Percentiles rank a stretch among this genome's conserved stretches.
phyloP scores from a whole-genome alignment of 2,888 invertebrate species.

The Cecidostiba fungosa region DNA sequence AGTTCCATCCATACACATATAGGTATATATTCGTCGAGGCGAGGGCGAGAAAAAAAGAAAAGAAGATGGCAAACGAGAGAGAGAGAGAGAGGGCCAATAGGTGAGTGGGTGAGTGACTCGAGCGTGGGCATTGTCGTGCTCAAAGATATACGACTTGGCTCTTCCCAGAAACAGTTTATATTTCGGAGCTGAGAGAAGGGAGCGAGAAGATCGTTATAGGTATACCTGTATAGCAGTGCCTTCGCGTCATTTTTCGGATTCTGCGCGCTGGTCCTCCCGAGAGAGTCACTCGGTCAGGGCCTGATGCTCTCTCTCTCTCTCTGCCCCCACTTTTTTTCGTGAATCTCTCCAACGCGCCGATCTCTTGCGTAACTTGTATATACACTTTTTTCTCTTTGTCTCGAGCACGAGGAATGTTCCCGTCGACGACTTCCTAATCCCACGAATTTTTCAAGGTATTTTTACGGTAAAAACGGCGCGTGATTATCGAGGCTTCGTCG shows the following conservation, averaged over 20 bases:
- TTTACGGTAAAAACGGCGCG: constrained; percentile 48
- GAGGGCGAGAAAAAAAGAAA: constrained; percentile 17
- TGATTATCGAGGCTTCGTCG: background rate
- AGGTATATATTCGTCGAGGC: background rate
- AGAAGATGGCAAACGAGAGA: constrained; percentile 14
- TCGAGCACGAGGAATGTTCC: constrained; percentile 41
- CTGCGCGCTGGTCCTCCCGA: constrained; percentile 63
- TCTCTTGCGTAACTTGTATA: constrained; percentile 62
- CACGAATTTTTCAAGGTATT: constrained; percentile 52
- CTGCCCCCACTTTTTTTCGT: constrained; percentile 15
- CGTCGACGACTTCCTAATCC: constrained; percentile 58
- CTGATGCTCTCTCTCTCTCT: background rate
- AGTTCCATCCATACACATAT: constrained; percentile 9
- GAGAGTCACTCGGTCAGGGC: constrained; percentile 71
- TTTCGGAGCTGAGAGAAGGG: constrained; percentile 67
- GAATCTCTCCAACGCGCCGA: constrained; percentile 52
- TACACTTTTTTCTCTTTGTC: constrained; percentile 54
- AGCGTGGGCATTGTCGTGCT: constrained; percentile 75
- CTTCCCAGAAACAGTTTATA: constrained; percentile 79
- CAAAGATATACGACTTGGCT: constrained; percentile 78
- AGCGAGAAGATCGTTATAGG: constrained; percentile 70
- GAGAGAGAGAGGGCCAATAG: constrained; percentile 68
- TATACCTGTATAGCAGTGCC: constrained; percentile 65
- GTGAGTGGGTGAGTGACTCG: constrained; percentile 75
- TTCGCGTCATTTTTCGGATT: constrained; percentile 71